These are phyloP conservation scores for Dufourea novaeangliae DNA, from an alignment of 1,140 invertebrate genomes.

Conservation along the genomic window DNA sequence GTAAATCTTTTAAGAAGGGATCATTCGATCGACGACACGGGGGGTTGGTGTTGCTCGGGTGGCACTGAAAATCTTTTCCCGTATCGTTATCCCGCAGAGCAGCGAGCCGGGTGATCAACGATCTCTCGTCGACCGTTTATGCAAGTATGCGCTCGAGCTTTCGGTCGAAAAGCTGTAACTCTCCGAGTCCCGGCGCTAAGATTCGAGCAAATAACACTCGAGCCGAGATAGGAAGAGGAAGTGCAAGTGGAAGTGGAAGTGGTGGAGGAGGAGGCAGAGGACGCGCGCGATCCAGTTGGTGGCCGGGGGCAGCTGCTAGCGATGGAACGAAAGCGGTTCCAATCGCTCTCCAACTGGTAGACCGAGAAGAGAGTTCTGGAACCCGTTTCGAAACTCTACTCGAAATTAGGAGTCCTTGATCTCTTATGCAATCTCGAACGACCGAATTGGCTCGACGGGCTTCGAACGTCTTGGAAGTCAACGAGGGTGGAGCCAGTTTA, in stretches of 20 bases:
- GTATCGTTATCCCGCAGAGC: background rate
- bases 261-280: background rate
- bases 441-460: background rate
- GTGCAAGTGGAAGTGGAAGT: background rate
- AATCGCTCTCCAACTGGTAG: background rate
- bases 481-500: too few relatives aligned
- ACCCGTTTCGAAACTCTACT: background rate
- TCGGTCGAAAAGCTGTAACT: slow-evolving; percentile 39
- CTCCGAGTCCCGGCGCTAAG: slow-evolving; percentile 30
- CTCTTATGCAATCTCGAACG: background rate
- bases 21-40: too few relatives aligned
- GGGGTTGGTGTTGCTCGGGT: background rate
- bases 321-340: background rate
- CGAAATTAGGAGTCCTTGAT: background rate
- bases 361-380: background rate
- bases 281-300: background rate
- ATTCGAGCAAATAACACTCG: slow-evolving; percentile 59
- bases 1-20: too few relatives aligned
- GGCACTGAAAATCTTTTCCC: background rate
- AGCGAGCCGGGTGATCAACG: background rate
- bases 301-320: background rate
- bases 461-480: background rate
- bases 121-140: slow-evolving; percentile 18
- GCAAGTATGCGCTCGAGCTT: slow-evolving; percentile 11
- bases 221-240: slow-evolving; percentile 2